A percentile compares a stretch with the other conserved stretches of the same genome.
Conservation (phyloP, 2,797 vertebrate genomes). For the Tolypeutes matacus region DNA sequence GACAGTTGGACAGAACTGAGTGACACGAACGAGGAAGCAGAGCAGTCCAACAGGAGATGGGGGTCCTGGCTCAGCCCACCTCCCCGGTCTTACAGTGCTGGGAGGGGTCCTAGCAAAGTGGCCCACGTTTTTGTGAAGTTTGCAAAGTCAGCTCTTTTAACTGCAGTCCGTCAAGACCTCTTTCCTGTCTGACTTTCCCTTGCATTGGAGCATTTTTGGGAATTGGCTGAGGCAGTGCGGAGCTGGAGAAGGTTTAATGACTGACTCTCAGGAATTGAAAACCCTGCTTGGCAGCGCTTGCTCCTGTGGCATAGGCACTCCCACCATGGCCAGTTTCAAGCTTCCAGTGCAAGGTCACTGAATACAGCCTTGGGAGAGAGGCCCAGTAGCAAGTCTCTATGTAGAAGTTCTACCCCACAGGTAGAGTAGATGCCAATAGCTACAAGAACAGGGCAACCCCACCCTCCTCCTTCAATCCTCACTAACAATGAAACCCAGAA, state of each 20-base stretch:
- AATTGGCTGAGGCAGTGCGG: neutral
- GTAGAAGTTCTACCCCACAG: neutral
- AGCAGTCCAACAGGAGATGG: neutral
- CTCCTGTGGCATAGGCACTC: neutral
- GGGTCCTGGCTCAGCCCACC: neutral
- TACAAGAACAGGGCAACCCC: neutral
- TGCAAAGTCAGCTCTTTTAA: constrained; percentile 23
- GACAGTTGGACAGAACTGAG: constrained; percentile 31
- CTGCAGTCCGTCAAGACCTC: neutral
- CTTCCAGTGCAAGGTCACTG: neutral
- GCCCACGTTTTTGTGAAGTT: neutral
- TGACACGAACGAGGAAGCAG: neutral
- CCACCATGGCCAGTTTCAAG: neutral
- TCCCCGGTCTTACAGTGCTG: neutral
- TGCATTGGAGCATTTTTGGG: neutral
- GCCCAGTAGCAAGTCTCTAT: neutral
- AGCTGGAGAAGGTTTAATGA: constrained; percentile 6
- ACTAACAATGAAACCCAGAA: neutral
- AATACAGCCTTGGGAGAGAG: neutral
- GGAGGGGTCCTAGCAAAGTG: neutral
- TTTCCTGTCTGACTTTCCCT: neutral
- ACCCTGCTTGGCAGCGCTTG: neutral
- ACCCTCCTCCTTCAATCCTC: neutral
- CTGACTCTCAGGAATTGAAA: neutral
- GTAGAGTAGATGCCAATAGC: neutral